Evolutionary conservation across 2,888 invertebrate species (phyloP).

Genomic region (Enchytraeus crypticus): DNA sequence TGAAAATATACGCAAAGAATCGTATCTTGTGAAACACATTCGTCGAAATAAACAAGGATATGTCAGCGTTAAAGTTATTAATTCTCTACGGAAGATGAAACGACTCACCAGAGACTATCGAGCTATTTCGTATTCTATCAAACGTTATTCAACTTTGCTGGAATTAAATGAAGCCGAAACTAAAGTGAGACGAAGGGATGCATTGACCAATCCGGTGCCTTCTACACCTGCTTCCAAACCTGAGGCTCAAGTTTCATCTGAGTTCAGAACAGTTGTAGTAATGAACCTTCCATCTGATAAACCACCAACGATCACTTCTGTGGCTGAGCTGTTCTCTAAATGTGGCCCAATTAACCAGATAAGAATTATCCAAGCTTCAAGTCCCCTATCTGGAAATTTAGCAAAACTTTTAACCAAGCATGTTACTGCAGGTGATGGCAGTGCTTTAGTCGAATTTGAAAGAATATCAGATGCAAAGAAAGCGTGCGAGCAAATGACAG

Average conservation of each 20-base stretch:
- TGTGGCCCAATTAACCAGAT: conserved; percentile 85
- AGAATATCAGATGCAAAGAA: conserved; percentile 75
- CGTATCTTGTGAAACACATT: conserved; percentile 87
- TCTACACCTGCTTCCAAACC: conserved; percentile 51
- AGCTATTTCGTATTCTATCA: conserved; percentile 75
- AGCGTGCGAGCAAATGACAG: conserved; percentile 57
- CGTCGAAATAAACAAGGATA: conserved; percentile 89
- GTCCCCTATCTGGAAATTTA: conserved; percentile 80
- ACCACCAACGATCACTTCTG: conserved; percentile 75
- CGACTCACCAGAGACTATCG: conserved; percentile 88
- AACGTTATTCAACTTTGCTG: conserved; percentile 63
- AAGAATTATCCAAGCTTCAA: conserved; percentile 76
- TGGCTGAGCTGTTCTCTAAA: conserved; percentile 74
- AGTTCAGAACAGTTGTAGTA: conserved; percentile 80
- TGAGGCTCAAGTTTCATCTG: conserved; percentile 81
- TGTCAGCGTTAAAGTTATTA: conserved; percentile 84
- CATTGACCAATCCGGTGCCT: conserved; percentile 51
- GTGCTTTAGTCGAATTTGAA: conserved; percentile 83
- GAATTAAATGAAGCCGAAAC: conserved; percentile 84
- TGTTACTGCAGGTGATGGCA: conserved; percentile 68
- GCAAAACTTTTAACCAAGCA: conserved; percentile 82
- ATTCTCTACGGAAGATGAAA: conserved; percentile 88
- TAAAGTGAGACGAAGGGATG: conserved; percentile 73
- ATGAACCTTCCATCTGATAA: conserved; percentile 70
- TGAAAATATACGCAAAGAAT: conserved; percentile 86